Evolutionary conservation across 2,888 invertebrate species (phyloP).

Genomic region (Drosophila phalerata): DNA sequence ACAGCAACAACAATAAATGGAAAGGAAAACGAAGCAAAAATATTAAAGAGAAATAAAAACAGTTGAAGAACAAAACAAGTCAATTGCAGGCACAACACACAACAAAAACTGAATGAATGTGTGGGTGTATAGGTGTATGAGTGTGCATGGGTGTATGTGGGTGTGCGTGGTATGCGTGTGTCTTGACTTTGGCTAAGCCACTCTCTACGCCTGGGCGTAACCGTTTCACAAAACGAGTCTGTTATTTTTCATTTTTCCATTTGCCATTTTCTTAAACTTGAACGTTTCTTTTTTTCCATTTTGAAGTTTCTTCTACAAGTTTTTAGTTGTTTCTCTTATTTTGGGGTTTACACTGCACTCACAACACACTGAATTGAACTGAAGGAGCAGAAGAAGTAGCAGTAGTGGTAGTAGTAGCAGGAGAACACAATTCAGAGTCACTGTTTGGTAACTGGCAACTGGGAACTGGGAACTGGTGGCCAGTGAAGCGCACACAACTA

Average conservation of each 20-base stretch:
- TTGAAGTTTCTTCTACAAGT: slow-evolving; percentile 17
- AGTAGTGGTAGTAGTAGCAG: slow-evolving; percentile 13
- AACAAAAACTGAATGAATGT: slow-evolving; percentile 6
- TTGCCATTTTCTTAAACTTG: slow-evolving; percentile 27
- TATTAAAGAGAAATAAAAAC: slow-evolving; percentile 45
- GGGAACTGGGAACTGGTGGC: slow-evolving; percentile 3
- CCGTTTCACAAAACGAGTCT: slow-evolving; percentile 21
- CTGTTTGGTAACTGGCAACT: slow-evolving; percentile 6
- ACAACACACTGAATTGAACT: slow-evolving; percentile 33
- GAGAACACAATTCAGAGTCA: background rate
- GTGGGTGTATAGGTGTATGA: slow-evolving; percentile 21
- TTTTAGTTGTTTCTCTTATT: slow-evolving; percentile 12
- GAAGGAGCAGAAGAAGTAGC: slow-evolving; percentile 10
- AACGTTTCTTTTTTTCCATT: slow-evolving; percentile 16
- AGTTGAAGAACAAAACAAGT: slow-evolving; percentile 67
- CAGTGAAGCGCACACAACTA: slow-evolving; percentile 73
- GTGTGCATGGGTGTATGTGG: slow-evolving; percentile 27
- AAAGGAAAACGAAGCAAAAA: slow-evolving; percentile 9
- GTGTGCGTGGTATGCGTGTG: background rate
- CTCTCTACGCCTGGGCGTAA: slow-evolving; percentile 21
- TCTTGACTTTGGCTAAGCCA: slow-evolving; percentile 4
- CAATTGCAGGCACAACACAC: slow-evolving; percentile 61
- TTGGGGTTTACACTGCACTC: slow-evolving; percentile 36
- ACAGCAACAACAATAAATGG: slow-evolving; percentile 25
- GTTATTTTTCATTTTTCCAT: slow-evolving; percentile 23